Percentiles rank a stretch among this genome's conserved stretches.
phyloP scores from a whole-genome alignment of 2,797 vertebrate species.

The Sebastes wilsoni region DNA sequence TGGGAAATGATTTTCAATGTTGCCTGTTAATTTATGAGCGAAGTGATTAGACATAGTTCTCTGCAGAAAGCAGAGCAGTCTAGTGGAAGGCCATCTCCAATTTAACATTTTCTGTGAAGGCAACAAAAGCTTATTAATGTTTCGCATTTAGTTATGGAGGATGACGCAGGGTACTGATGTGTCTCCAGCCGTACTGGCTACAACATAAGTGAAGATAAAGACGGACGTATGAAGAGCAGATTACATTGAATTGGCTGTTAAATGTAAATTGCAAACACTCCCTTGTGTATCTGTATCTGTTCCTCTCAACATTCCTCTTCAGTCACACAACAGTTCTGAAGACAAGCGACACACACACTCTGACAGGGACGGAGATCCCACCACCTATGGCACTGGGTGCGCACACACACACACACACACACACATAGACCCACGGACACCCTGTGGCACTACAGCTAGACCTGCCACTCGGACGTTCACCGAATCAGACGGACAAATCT shows the following conservation, averaged over 20 bases:
- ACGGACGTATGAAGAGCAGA: background rate
- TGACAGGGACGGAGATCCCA: conserved; percentile 91
- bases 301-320: conserved; percentile 39
- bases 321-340: conserved; percentile 41
- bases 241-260: background rate
- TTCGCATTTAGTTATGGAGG: background rate
- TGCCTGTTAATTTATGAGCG: background rate
- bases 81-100: conserved; percentile 6
- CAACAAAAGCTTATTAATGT: background rate
- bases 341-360: conserved; percentile 68
- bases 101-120: background rate
- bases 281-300: conserved; percentile 5
- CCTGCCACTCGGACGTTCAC: conserved; percentile 87
- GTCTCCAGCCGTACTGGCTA: background rate
- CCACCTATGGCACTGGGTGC: conserved; percentile 84
- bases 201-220: background rate
- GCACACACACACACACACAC: conserved; percentile 39
- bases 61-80: conserved; percentile 19
- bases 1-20: background rate
- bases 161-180: background rate
- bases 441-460: conserved; percentile 83
- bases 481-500: conserved; percentile 89
- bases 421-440: conserved; percentile 49
- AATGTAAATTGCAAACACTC: conserved; percentile 2
- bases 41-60: background rate